phyloP scores from a whole-genome alignment of 37 sponge, comb jelly and placozoan species.

The Haliclona indistincta region DNA sequence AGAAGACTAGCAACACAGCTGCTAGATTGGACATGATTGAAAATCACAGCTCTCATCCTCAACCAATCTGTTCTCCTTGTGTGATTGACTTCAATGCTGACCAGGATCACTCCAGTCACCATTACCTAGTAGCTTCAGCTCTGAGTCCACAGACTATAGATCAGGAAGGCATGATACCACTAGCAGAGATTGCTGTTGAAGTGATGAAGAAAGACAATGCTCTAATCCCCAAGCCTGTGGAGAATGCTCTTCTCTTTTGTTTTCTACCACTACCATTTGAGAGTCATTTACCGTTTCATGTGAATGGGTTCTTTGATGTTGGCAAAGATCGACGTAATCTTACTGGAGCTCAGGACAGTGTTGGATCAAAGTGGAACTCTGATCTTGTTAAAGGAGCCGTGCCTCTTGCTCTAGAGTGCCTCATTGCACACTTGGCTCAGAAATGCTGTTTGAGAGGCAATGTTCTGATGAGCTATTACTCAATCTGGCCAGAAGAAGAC shows the following conservation, averaged over 20 bases:
- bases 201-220: neutral
- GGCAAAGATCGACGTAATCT: slow-evolving; percentile 54
- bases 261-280: slow-evolving; percentile 60
- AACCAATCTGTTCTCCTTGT: neutral
- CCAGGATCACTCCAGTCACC: neutral
- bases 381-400: slow-evolving; percentile 36
- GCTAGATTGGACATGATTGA: neutral
- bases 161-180: slow-evolving; percentile 21
- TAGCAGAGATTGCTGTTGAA: slow-evolving; percentile 25
- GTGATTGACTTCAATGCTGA: neutral
- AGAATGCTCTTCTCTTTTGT: slow-evolving; percentile 38
- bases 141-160: neutral
- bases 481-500: slow-evolving; percentile 29
- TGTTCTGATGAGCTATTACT: too few relatives aligned
- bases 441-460: too few relatives aligned
- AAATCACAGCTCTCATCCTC: neutral
- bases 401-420: slow-evolving; percentile 18
- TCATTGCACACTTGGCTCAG: slow-evolving; percentile 27
- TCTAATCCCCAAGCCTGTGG: neutral
- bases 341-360: slow-evolving; percentile 5
- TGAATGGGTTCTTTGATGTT: slow-evolving; percentile 64
- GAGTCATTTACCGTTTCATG: slow-evolving; percentile 37
- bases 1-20: neutral
- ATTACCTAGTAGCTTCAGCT: slow-evolving; percentile 27
- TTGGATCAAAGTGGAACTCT: slow-evolving; percentile 49